Evolutionary conservation across 2,797 vertebrate species (phyloP), one percentile per base, ranked within the genome.

Genomic region (Alfaro cultratus): DNA sequence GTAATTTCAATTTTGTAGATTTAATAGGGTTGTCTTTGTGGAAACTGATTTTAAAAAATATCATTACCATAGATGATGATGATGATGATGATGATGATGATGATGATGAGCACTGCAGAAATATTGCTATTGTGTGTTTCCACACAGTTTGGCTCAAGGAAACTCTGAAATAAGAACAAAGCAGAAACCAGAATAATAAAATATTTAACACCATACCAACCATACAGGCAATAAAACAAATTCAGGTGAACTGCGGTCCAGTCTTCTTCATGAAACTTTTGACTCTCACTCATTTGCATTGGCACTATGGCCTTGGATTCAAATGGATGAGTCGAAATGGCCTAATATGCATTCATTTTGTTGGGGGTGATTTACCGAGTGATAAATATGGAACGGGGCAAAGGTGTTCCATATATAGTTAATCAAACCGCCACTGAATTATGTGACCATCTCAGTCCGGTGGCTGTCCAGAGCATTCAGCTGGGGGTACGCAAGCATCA

Each of bases 391-490:
- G 78, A 73, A 64, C 26, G 80, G 77, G 60, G 68, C 70, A 46
- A 85, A 70, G 70, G 74, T 49, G 77, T 84, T 85, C 87, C 73
- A 80, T 84, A 82, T 75, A 62, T 74, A 85, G 78, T 76, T 77
- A 73, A 80, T 91, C 73, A 74, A 80, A 60, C 68, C 86, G 79
- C 77, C 85, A 88, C 85, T 83, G 84, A 91, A 83, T 87, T 70
- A 86, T 86, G 77, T 78, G 70, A 78, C 80, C 76, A 82, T 80
- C 45, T 81, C 79, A 62, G 85, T 88, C 82, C 80, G 78, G 85
- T 78, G 79, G 77, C 80, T 81, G 72, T 85, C 75, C 83, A 84
- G 80, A 83, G 76, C 74, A 82, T 83, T 82, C 80, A 43, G 83
- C 74, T 79, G 70, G 11, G 77, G 51, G 75, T 70, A 79, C 75